These are phyloP conservation scores for Xerus rutilus DNA, from an alignment of 2,797 vertebrate species.

Conservation along the genomic window DNA sequence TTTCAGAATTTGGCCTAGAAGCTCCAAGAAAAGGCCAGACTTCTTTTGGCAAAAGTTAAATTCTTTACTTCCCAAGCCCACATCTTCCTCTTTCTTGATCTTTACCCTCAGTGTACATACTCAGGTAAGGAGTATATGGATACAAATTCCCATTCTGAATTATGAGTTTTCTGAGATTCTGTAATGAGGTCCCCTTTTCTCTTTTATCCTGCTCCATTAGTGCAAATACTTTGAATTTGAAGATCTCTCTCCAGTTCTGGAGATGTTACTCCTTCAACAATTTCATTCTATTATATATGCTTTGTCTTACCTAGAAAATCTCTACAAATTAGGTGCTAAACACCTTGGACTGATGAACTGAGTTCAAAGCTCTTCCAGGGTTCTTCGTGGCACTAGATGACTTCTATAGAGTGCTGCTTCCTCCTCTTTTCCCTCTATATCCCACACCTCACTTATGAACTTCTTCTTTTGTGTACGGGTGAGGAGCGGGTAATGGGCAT, in stretches of 20 bases:
- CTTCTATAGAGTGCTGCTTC: background rate
- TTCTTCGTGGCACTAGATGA: background rate
- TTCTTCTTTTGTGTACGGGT: background rate
- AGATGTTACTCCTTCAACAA: conserved; percentile 6
- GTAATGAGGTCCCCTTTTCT: background rate
- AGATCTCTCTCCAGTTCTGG: background rate
- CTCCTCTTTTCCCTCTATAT: background rate
- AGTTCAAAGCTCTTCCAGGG: background rate
- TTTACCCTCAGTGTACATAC: background rate
- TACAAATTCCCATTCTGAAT: background rate
- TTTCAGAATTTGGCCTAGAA: background rate
- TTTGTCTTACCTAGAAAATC: conserved; percentile 53
- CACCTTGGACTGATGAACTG: background rate
- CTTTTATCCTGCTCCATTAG: background rate
- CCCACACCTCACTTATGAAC: background rate
- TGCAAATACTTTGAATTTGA: background rate
- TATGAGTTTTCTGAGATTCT: background rate
- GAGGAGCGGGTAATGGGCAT: too few relatives aligned
- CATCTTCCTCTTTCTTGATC: background rate
- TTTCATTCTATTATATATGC: background rate
- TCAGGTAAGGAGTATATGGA: background rate
- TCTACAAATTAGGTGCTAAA: background rate
- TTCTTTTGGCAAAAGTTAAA: background rate
- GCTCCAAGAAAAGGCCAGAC: background rate
- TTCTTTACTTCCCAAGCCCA: background rate